phyloP scores from a whole-genome alignment of 2,797 vertebrate genomes.

The Gouania willdenowi region DNA sequence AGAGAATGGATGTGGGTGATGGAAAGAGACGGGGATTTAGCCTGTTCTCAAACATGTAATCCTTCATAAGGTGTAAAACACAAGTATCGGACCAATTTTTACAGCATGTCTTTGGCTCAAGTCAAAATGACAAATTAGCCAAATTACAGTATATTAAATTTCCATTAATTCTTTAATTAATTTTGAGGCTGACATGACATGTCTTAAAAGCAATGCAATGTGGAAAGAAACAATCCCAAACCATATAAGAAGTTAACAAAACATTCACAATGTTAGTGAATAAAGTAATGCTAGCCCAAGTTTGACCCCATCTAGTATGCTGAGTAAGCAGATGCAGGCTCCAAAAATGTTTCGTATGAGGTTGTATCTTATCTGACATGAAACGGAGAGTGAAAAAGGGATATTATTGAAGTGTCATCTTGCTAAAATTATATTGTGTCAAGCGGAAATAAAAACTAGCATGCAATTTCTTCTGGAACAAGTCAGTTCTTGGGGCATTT shows the following conservation, averaged over 20 bases:
- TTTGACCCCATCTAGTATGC: no score
- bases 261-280: no score
- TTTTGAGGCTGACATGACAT: neutral
- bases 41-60: constrained; percentile 7
- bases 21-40: constrained; percentile 9
- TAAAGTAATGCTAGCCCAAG: no score
- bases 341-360: no score
- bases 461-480: constrained; percentile 28
- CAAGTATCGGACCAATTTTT: no score
- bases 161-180: neutral
- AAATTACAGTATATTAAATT: neutral
- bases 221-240: neutral
- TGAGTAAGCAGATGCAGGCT: no score
- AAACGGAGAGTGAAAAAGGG: no score
- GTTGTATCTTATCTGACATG: no score
- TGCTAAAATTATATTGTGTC: neutral
- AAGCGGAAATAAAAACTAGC: constrained; percentile 7
- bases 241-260: no score
- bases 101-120: no score
- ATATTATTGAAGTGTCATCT: constrained; percentile 1
- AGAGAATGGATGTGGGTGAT: constrained; percentile 2
- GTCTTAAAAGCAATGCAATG: neutral
- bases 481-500: constrained; percentile 20
- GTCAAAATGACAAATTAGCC: neutral
- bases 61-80: no score